Evolutionary conservation across 2,888 invertebrate species (phyloP).

Genomic region (Minunthozetes semirufus): DNA sequence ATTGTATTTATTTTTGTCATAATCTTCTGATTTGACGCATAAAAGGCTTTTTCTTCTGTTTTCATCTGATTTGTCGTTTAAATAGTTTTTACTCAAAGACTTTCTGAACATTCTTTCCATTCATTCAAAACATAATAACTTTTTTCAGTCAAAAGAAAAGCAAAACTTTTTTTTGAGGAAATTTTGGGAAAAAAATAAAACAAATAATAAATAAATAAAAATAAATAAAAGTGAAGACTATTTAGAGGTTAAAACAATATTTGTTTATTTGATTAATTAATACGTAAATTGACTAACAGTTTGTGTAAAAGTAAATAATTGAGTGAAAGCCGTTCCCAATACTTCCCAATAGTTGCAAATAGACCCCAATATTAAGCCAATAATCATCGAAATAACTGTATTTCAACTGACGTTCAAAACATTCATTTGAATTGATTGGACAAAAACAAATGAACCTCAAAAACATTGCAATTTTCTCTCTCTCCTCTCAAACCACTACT

Average conservation of each 20-base stretch:
- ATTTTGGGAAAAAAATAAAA: background rate
- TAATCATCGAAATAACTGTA: too few relatives aligned
- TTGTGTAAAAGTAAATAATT: too few relatives aligned
- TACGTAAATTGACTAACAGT: too few relatives aligned
- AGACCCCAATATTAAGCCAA: too few relatives aligned
- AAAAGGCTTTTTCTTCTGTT: background rate
- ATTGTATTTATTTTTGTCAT: conserved; percentile 1
- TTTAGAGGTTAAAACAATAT: too few relatives aligned
- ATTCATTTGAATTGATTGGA: background rate
- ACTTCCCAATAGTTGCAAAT: too few relatives aligned
- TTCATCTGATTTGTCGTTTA: background rate
- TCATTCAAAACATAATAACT: background rate
- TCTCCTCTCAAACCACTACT: too few relatives aligned
- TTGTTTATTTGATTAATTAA: too few relatives aligned
- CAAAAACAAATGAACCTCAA: too few relatives aligned
- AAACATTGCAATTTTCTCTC: too few relatives aligned
- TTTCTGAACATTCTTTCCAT: background rate
- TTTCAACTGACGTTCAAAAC: background rate
- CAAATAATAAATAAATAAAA: background rate
- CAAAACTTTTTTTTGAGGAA: background rate
- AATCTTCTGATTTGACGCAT: conserved; percentile 13
- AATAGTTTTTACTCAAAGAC: background rate
- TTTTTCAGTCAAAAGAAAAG: background rate
- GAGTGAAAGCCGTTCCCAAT: too few relatives aligned
- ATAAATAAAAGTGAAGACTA: too few relatives aligned